Base-by-base conservation (phyloP, 2,888 invertebrate species). In the Diplolepis rosae region DNA sequence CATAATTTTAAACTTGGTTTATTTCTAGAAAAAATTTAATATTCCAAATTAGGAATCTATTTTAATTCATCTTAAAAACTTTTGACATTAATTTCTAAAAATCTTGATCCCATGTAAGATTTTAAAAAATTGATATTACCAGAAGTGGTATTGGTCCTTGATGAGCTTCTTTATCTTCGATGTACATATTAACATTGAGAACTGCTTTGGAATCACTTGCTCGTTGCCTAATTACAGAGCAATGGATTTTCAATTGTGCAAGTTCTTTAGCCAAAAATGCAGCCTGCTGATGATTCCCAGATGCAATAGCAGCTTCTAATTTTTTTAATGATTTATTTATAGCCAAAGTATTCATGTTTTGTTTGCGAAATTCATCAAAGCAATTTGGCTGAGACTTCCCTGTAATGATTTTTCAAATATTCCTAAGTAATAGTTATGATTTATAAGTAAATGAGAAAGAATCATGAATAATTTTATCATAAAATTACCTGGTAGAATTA, bases 141-240 rank as follows among this genome's bases (percentile, higher is more conserved):
- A 91, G 90, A 73, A 95, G 87, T 7, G 92, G 92, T 83, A 95
- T 93, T 7, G 95, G 95, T 0, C 95, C 95, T 83, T 94, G 92
- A 78, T 95, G 94, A n/a, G 94, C 93, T 80, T 93, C 91, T 84
- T 93, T 93, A 87, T 96, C 95, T 89, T 96, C 95, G 45, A 96
- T 93, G 89, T 94, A 95, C 89, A 96, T 92, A 80, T 94, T 92
- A 76, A 95, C 93, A 79, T 94, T 95, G 87, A 84, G 89, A 86
- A 81, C 71, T 71, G 86, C 84, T 77, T 83, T 85, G 50, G 77
- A 76, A 70, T 76, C 72, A 28, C 80, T 79, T 15, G 85, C 82
- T 77, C 85, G 82, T 78, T 90, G 89, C 73, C 92, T 89, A 35
- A 91, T 90, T 2, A 93, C 95, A 42, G 94, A 94, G 88, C 95